Evolutionary conservation across 2,888 invertebrate species (phyloP).

Genomic region (Euphydryas editha): DNA sequence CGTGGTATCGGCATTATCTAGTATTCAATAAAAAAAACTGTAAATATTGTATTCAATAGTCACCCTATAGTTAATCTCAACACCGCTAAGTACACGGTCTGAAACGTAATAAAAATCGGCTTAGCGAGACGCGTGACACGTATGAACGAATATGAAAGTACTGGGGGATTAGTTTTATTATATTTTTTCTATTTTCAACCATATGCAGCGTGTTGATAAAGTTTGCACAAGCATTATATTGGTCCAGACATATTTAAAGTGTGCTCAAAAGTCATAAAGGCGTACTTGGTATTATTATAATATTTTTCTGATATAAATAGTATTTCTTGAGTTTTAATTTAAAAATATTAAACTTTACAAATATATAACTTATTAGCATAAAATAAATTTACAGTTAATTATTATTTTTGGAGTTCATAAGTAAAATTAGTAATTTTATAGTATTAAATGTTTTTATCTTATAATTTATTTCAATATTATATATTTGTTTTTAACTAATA

Average conservation of each 20-base stretch:
- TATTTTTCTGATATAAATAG: not conserved
- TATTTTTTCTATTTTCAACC: conserved; percentile 43
- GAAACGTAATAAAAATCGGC: conserved; percentile 79
- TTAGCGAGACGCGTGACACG: conserved; percentile 59
- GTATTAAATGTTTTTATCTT: too few species aligned
- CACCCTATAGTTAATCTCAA: conserved; percentile 59
- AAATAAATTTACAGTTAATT: too few species aligned
- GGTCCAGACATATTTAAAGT: conserved; percentile 52
- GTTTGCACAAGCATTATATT: conserved; percentile 51
- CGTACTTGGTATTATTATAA: not conserved
- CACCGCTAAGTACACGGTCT: conserved; percentile 62
- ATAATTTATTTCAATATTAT: too few species aligned
- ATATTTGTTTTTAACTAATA: too few species aligned
- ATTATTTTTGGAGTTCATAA: too few species aligned
- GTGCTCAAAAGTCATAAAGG: conserved; percentile 4
- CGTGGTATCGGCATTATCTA: not conserved
- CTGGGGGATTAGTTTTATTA: conserved; percentile 47
- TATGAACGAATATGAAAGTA: conserved; percentile 65
- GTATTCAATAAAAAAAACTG: conserved; percentile 10
- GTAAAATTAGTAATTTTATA: too few species aligned
- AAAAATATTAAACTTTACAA: too few species aligned
- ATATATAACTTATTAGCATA: too few species aligned
- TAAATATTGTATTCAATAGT: conserved; percentile 48
- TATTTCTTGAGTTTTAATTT: not conserved
- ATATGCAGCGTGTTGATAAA: conserved; percentile 31